Percentiles rank a stretch among this genome's conserved stretches.
phyloP scores from a whole-genome alignment of 2,113 vertebrate genomes.

The Bambusicola thoracicus region DNA sequence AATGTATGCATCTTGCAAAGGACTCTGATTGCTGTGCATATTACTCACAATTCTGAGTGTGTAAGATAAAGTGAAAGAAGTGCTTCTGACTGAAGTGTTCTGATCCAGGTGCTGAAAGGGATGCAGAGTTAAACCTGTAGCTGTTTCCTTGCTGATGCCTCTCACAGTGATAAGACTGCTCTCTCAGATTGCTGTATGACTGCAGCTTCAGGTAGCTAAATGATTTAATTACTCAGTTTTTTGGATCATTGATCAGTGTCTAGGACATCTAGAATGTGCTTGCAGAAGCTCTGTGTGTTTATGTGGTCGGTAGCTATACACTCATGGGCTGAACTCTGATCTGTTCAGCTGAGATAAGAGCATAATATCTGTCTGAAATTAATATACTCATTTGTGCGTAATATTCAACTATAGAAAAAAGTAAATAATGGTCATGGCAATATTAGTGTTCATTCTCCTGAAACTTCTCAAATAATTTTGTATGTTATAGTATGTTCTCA shows the following conservation, averaged over 20 bases:
- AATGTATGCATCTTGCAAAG: not conserved
- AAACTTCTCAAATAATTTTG: not conserved
- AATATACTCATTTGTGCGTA: not conserved
- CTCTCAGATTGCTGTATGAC: not conserved
- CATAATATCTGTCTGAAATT: constrained; percentile 15
- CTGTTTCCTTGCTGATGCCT: constrained; percentile 50
- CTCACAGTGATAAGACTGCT: not conserved
- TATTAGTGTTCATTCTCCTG: not conserved
- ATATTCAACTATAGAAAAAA: not conserved
- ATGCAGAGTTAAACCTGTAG: not conserved
- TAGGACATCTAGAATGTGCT: not conserved
- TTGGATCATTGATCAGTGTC: not conserved
- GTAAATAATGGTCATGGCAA: not conserved
- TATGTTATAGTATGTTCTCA: not conserved
- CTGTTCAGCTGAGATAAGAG: constrained; percentile 50
- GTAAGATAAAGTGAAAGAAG: constrained; percentile 11
- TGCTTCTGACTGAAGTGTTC: not conserved
- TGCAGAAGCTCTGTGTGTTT: not conserved
- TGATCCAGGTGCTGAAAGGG: not conserved
- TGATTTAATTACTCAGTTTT: constrained; percentile 39
- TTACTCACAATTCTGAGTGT: not conserved
- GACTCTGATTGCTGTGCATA: not conserved
- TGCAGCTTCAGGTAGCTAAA: not conserved
- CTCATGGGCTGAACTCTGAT: not conserved
- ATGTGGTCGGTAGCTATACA: fast-evolving